A percentile compares a stretch with the other conserved stretches of the same genome.
phyloP scores from a whole-genome alignment of 1,140 invertebrate genomes.

The Magallana gigas region DNA sequence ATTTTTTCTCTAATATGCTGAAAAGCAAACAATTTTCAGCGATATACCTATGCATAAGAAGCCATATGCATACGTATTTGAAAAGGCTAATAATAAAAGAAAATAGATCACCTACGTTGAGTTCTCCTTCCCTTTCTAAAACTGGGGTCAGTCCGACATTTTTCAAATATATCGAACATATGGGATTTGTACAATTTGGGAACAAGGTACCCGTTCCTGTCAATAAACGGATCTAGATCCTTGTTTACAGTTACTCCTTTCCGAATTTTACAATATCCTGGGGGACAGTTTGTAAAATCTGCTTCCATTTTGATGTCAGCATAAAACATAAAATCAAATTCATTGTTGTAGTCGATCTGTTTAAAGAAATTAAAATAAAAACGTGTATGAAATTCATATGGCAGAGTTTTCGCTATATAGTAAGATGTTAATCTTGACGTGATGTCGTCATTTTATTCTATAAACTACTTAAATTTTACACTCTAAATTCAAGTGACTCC shows the following conservation, averaged over 20 bases:
- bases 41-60: too few species aligned
- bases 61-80: too few species aligned
- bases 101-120: neutral
- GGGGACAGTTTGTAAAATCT: neutral
- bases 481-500: too few species aligned
- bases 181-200: neutral
- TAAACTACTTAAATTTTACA: too few species aligned
- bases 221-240: neutral
- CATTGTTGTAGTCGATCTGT: conserved; percentile 25
- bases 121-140: neutral
- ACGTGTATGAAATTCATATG: too few species aligned
- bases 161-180: neutral
- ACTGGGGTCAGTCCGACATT: neutral
- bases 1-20: too few species aligned
- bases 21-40: too few species aligned
- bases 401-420: too few species aligned
- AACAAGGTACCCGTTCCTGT: neutral
- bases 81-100: too few species aligned
- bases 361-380: too few species aligned
- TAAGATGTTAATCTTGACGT: too few species aligned
- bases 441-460: too few species aligned
- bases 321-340: conserved; percentile 43
- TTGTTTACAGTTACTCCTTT: neutral
- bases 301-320: neutral
- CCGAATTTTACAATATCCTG: conserved; percentile 38